Evolutionary conservation across 2,888 invertebrate genomes (phyloP), one percentile per base, ranked within the genome.

Genomic region (Lasioglossum villosulum): DNA sequence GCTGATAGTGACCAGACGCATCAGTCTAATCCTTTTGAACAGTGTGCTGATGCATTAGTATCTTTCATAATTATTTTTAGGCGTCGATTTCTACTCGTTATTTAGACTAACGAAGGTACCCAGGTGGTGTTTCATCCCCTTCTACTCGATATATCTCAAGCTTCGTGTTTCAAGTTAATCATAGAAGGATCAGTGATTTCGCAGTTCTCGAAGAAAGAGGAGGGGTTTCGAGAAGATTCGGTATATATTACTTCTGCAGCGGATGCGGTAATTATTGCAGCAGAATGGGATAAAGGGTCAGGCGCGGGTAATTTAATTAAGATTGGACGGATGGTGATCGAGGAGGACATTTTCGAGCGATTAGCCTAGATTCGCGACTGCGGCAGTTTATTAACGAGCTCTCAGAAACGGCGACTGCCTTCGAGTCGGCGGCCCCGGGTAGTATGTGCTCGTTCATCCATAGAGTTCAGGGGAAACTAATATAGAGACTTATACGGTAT

Each of bases 401-500:
- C 68, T n/a, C 56, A 56, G 45, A 63, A 63, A 63, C 63, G 72
- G 70, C 34, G 68, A 10, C 59, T 42, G 34, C 23, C 48, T 73
- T 75, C 71, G 73, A 83, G 79, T 80, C 78, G 68, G 78, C 80
- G 68, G 59, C 45, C 34, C 12, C 19, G 48, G 63, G 71, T 52
- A 52, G 52, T 42, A 76, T 78, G 76, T 75, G 37, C 56, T 34
- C 78, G 79, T 48, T 84, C 59, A 27, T 73, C 80, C 78, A 34
- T 23, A 70, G 83, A 48, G 70, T 30, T 48, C n/a, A 63, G 73
- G 56, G 74, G 78, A 84, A 90, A 90, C 83, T 86, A 90, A 90
- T 82, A 81, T 84, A 85, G 83, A 80, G 88, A 86, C 86, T 91
- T 90, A 88, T 86, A 75, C 77, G 80, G 59, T 89, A 90, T 83